Evolutionary conservation across 2,113 vertebrate species (phyloP), one percentile per base, ranked within the genome.

Genomic region (Dermatemys mawii): DNA sequence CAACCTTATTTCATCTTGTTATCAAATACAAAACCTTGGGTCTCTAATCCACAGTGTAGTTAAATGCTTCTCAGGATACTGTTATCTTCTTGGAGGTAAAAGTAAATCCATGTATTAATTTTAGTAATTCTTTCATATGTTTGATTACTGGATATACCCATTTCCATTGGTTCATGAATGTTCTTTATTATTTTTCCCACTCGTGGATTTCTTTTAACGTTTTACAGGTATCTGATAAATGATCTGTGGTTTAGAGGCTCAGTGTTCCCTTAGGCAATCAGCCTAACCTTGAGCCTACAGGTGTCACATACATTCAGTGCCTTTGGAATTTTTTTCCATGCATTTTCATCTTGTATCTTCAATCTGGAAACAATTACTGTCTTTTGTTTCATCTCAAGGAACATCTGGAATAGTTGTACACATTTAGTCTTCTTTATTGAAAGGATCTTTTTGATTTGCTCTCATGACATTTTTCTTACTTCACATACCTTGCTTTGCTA

Each of bases 331-430:
- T 63, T 82, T 80, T 81, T 86, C 84, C 88, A 84, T 81, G 70
- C 70, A 53, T 94, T 97, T 97, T 94, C 96, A 96, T 97, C 89
- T 78, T 84, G 83, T 82, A 41, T 91, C 92, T 95, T 96, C 96
- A 94, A 95, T 96, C 95, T 97, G 87, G 89, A 97, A 97, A 91
- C 83, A 96, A 93, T 90, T 0, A 3, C 84, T 95, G 80, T 78
- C 86, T 95, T 96, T 97, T 96, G 93, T 97, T 98, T 97, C 95
- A 98, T 97, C 95, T 96, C 17, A 78, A 93, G 95, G 84, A 97
- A 94, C 91, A 97, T 98, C 97, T 97, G 97, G 95, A 97, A 96
- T 90, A 97, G 87, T 86, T 88, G 86, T 95, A 87, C 55, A n/a
- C 90, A 89, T 95, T 92, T 90, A 87, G 92, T 94, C 87, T 16